A percentile compares a stretch with the other conserved stretches of the same genome.
Conservation (phyloP, 2,797 vertebrate species). For the Varecia variegata region DNA sequence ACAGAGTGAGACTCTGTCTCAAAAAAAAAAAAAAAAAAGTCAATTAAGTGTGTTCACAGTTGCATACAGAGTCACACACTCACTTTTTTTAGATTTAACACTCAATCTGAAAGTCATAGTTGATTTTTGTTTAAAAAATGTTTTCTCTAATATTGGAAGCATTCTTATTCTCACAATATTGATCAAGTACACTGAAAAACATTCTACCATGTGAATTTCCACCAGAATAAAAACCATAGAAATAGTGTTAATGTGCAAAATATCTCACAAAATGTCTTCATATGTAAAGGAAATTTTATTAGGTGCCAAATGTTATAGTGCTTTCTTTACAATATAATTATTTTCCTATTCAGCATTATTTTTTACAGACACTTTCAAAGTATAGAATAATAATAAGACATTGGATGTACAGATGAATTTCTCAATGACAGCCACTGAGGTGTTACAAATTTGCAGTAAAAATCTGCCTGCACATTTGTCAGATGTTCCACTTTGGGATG, state of each 20-base stretch:
- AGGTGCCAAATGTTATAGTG: neutral
- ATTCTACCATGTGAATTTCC: neutral
- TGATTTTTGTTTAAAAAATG: neutral
- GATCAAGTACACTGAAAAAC: neutral
- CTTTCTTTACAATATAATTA: neutral
- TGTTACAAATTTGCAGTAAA: neutral
- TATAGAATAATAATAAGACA: neutral
- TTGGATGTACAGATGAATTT: neutral
- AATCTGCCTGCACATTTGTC: neutral
- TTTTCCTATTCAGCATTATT: neutral
- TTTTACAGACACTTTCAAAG: neutral
- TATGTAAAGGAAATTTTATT: neutral
- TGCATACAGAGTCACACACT: neutral
- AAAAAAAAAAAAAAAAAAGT: too few relatives aligned
- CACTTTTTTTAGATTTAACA: neutral
- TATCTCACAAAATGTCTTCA: neutral
- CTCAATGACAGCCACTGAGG: neutral
- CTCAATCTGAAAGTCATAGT: neutral
- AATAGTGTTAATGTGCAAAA: neutral
- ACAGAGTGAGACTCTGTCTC: too few relatives aligned
- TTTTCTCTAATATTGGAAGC: neutral
- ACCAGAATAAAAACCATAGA: neutral
- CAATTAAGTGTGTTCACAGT: neutral
- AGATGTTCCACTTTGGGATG: neutral
- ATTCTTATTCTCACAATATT: neutral